A percentile compares a stretch with the other conserved stretches of the same genome.
Conservation (phyloP, 2,888 invertebrate genomes). For the Philhelius pedissequus region DNA sequence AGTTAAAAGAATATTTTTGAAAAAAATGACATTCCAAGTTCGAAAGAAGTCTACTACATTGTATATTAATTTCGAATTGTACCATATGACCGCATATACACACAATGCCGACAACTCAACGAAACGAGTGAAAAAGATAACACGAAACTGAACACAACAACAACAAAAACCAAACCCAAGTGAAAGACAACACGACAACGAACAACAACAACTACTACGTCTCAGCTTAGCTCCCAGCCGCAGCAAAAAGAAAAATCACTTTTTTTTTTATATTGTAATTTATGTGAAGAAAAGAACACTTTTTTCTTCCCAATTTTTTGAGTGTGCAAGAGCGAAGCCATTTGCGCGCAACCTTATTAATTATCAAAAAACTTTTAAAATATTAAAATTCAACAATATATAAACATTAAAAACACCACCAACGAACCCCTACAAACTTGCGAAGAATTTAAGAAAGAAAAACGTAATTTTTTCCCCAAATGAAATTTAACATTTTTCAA, state of each 20-base stretch:
- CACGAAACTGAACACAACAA: constrained; percentile 34
- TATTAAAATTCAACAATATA: not conserved
- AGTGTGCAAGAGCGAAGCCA: constrained; percentile 65
- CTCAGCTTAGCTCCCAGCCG: constrained; percentile 6
- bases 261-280: constrained; percentile 10
- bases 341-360: constrained; percentile 56
- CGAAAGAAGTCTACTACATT: constrained; percentile 6
- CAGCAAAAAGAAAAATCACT: constrained; percentile 32
- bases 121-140: constrained; percentile 50
- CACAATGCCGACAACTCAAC: constrained; percentile 65
- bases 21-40: not conserved
- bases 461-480: not conserved
- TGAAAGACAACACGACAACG: constrained; percentile 39
- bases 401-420: not conserved
- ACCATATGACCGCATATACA: constrained; percentile 54
- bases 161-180: constrained; percentile 38
- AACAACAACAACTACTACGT: constrained; percentile 15
- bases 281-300: constrained; percentile 50
- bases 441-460: not conserved
- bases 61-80: constrained; percentile 8
- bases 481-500: constrained; percentile 23
- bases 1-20: not conserved
- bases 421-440: not conserved
- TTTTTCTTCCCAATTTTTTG: constrained; percentile 59
- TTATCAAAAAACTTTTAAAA: not conserved